Evolutionary conservation across 2,797 vertebrate genomes (phyloP), one percentile per base, ranked within the genome.

Genomic region (Poecile montanus): DNA sequence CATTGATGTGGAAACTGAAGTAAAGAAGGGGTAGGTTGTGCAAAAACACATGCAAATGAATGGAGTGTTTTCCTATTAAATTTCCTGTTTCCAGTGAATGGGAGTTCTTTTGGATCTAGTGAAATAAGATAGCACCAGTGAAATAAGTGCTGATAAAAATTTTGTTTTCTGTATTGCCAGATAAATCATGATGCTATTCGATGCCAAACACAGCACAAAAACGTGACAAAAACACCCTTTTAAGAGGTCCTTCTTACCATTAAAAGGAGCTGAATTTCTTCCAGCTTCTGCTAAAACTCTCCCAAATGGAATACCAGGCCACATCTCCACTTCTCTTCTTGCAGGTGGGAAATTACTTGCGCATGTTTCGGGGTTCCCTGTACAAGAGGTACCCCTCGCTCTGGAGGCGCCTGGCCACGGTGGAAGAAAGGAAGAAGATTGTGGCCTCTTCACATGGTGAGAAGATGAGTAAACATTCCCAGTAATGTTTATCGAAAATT

Each of bases 361-460:
- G 99, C 53, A 99, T 99, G 99, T 99, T 99, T 94, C 98, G 99
- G 96, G 99, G 99, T 45, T 99, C 99, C 53, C 87, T 99, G 91
- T 99, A 99, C 94, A 99, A 99, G 97, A 97, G 99, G 81, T 99
- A 99, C 65, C 99, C 99, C 23, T 99, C 99, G 0, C 97, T 99
- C 96, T 99, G 99, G 99, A 98, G 99, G 96, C 98, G 99, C 94
- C 98, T 99, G 87, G 99, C 99, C 27, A 99, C 99, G 0, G 99
- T 99, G 73, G 99, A 99, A 89, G 99, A 99, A 89, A 98, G 99
- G 88, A 99, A 99, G 98, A 99, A 99, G 95, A 99, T 99, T 50
- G 99, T 99, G 83, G 99, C 99, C 82, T 99, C 99, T 13, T 99
- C 99, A 72, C 99, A 99, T 61, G 99, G 99, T 99, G 97, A 98